Evolutionary conservation across 2,797 vertebrate species (phyloP), one percentile per base, ranked within the genome.

Genomic region (Macrochelys suwanniensis): DNA sequence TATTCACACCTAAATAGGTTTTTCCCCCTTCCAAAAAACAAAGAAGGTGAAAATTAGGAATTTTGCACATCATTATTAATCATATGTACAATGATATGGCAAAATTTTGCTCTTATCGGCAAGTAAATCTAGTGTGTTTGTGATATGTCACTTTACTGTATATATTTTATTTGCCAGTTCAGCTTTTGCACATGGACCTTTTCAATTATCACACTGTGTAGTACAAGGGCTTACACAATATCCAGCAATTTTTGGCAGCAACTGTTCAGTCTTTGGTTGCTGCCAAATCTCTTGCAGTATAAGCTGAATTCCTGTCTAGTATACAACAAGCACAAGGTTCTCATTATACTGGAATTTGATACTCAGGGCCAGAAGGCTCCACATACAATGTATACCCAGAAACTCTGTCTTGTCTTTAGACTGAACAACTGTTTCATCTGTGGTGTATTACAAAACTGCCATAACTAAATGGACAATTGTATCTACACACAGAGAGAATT

Each of bases 311-410:
- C 89, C 96, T 92, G 88, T 89, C 89, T 97, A 61, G 13, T 95
- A 80, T 90, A 95, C 89, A 97, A 84, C 88, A 94, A 97, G 92
- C 96, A 97, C 95, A 97, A 96, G 87, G 91, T 97, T 93, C 94
- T 97, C 93, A 97, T 98, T 97, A 97, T 97, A n/a, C 90, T 87
- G 92, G 83, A 93, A 92, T 97, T 96, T 97, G 96, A 97, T 91
- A 84, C 89, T 89, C 84, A 59, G 59, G 95, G 94, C 88, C 93
- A 97, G 93, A 96, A 97, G 82, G 87, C 91, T 97, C 96, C 92
- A 80, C 82, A 92, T 91, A 91, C 93, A 97, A 87, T 84, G 42
- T 96, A 97, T 91, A 97, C 89, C 94, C 92, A 96, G 87, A 95
- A 94, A 91, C 83, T 95, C 79, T 97, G 84, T 94, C 89, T 94